Conservation (phyloP, 2,888 invertebrate genomes). For the Melanostoma mellinum region DNA sequence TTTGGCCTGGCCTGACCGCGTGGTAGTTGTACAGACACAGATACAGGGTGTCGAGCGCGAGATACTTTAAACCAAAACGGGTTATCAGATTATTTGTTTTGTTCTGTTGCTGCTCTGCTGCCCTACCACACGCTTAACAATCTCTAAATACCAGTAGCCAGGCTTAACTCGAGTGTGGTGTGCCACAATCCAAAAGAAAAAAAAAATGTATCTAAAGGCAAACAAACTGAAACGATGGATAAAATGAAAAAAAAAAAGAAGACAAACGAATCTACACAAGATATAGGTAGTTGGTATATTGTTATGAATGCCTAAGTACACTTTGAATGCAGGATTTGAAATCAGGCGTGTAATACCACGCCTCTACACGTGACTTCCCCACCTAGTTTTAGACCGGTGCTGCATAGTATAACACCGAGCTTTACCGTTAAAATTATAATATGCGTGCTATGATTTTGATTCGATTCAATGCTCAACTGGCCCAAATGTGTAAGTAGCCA, state of each 20-base stretch:
- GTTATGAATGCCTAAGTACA: slow-evolving; percentile 73
- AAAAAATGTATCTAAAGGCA: slow-evolving; percentile 20
- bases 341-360: slow-evolving; percentile 71
- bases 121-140: slow-evolving; percentile 53
- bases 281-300: slow-evolving; percentile 60
- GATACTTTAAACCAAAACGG: slow-evolving; percentile 65
- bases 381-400: slow-evolving; percentile 48
- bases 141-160: slow-evolving; percentile 66
- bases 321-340: slow-evolving; percentile 69
- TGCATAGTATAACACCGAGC: slow-evolving; percentile 24
- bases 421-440: slow-evolving; percentile 68
- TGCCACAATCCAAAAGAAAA: slow-evolving; percentile 43
- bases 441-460: slow-evolving; percentile 51
- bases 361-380: slow-evolving; percentile 73
- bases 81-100: slow-evolving; percentile 73
- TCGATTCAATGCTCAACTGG: slow-evolving; percentile 27
- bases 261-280: slow-evolving; percentile 72
- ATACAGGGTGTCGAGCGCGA: slow-evolving; percentile 55
- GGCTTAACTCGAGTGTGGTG: slow-evolving; percentile 70
- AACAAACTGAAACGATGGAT: slow-evolving; percentile 73
- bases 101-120: slow-evolving; percentile 41
- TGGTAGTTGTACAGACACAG: slow-evolving; percentile 71
- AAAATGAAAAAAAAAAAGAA: slow-evolving; percentile 29
- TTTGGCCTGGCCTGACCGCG: slow-evolving; percentile 76
- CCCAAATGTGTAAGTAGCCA: slow-evolving; percentile 42